These are phyloP conservation scores for Tenthredo scrophulariae DNA, from an alignment of 2,888 invertebrate genomes.

Conservation along the genomic window DNA sequence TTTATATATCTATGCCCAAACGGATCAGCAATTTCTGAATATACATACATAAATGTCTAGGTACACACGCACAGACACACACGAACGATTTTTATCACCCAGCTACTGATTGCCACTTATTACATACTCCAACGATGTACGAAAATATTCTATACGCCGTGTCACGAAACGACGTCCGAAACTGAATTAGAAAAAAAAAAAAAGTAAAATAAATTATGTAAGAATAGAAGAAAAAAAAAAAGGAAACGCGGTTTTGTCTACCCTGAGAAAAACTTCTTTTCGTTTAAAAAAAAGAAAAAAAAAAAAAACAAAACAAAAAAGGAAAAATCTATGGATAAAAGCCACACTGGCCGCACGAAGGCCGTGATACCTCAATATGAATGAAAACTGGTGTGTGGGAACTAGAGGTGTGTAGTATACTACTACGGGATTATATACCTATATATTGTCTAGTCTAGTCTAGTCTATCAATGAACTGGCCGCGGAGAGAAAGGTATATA, in stretches of 20 bases:
- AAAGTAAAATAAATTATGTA: constrained; percentile 29
- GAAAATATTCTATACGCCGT: neutral
- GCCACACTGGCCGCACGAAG: constrained; percentile 35
- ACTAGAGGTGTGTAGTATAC: constrained; percentile 18
- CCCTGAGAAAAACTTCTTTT: constrained; percentile 41
- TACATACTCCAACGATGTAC: neutral
- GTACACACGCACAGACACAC: neutral
- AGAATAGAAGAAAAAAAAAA: neutral
- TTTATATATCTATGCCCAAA: constrained; percentile 38
- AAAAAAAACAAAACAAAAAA: neutral
- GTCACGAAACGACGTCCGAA: neutral
- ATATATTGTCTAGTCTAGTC: constrained; percentile 14
- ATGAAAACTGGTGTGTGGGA: constrained; percentile 56
- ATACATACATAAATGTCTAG: neutral
- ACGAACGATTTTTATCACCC: constrained; percentile 11
- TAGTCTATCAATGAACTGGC: constrained; percentile 51
- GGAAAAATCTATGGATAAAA: constrained; percentile 3
- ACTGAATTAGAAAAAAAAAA: neutral
- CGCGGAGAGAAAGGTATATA: constrained; percentile 24
- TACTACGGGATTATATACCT: neutral
- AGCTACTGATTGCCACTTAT: constrained; percentile 16
- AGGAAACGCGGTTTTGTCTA: constrained; percentile 6
- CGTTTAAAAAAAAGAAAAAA: neutral
- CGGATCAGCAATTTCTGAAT: constrained; percentile 8
- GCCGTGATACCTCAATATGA: constrained; percentile 38